These are phyloP conservation scores for Acropora yongei DNA, from an alignment of 64 coral and sea anemone genomes.

Conservation along the genomic window DNA sequence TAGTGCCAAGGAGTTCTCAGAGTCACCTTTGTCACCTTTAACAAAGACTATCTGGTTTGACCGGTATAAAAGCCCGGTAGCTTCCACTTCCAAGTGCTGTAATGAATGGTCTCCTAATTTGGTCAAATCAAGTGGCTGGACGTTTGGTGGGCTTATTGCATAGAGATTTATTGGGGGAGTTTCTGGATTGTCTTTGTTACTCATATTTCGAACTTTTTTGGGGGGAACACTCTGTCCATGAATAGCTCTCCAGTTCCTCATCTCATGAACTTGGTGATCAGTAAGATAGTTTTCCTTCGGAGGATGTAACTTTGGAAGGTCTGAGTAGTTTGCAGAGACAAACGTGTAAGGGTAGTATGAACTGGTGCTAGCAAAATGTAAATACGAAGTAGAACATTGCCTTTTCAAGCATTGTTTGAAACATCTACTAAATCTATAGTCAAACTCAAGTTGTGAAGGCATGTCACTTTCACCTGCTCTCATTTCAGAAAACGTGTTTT, in stretches of 20 bases:
- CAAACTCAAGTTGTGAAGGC: constrained; percentile 56
- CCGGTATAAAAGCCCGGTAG: constrained; percentile 21
- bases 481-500: constrained; percentile 48
- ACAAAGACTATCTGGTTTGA: no score
- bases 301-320: no score
- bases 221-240: no score
- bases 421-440: constrained; percentile 17
- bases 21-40: no score
- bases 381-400: not conserved
- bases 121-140: not conserved
- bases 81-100: not conserved
- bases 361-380: not conserved
- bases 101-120: not conserved
- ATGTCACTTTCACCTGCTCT: constrained; percentile 24
- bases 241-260: no score
- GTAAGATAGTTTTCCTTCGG: no score
- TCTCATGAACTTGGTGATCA: no score
- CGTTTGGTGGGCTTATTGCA: not conserved
- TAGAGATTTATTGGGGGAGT: not conserved
- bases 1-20: no score
- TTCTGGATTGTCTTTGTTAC: no score
- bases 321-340: constrained; percentile 14
- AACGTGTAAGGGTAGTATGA: constrained; percentile 7
- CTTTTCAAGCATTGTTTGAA: constrained; percentile 27
- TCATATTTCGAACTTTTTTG: no score